A percentile compares a stretch with the other conserved stretches of the same genome.
phyloP scores from a whole-genome alignment of 2,113 vertebrate species.

The Sigmodon hispidus region DNA sequence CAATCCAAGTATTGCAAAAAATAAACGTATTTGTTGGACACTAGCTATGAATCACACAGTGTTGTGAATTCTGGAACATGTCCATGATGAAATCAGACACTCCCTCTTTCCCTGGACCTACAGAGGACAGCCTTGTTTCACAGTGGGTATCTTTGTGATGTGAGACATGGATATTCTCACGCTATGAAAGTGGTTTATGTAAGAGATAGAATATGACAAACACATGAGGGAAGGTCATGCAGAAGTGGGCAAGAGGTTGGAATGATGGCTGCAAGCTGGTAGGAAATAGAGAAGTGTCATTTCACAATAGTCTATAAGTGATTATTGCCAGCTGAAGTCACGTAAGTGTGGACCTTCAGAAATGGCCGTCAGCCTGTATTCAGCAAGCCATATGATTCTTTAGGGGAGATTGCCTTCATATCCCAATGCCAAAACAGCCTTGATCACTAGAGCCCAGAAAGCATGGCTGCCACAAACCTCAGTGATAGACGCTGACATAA shows the following conservation, averaged over 20 bases:
- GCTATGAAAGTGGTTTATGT: too few relatives aligned
- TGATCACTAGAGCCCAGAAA: neutral
- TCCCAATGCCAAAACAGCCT: neutral
- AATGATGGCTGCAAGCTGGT: neutral
- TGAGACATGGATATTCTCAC: neutral
- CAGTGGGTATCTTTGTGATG: neutral
- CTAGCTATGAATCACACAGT: too few relatives aligned
- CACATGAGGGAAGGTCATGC: neutral
- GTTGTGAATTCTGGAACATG: neutral
- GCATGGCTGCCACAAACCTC: neutral
- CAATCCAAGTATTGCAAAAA: neutral
- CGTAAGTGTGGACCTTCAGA: neutral
- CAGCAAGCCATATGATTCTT: neutral
- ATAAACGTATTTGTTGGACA: neutral
- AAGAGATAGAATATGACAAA: neutral
- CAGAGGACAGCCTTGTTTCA: too few relatives aligned
- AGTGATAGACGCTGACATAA: neutral
- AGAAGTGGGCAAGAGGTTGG: neutral
- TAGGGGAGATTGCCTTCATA: neutral
- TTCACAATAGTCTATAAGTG: neutral
- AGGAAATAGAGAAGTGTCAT: too few relatives aligned
- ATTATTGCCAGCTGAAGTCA: neutral
- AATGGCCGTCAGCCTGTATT: neutral
- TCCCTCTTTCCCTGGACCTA: neutral
- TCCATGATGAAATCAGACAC: neutral